Evolutionary conservation across 2,888 invertebrate genomes (phyloP), one percentile per base, ranked within the genome.

Genomic region (Erpobdella octoculata): DNA sequence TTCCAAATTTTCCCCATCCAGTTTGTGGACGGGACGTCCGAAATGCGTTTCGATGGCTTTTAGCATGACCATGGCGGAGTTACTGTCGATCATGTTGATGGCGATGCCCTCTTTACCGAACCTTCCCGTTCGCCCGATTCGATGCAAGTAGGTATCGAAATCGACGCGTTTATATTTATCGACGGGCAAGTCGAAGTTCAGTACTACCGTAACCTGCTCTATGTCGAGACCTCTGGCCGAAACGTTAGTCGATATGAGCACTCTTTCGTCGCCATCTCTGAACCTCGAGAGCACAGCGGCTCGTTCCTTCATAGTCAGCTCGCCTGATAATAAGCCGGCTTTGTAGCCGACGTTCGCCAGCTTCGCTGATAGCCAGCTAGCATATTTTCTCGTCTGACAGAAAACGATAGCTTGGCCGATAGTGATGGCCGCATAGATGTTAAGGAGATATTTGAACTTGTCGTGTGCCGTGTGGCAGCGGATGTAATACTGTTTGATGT

Each of bases 321-420:
- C 96, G 53, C 96, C 96, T 46, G 91, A 91, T 35, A 97, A 85
- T 41, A 96, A 88, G 9, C 92, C 94, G 18, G 96, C 96, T 21
- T 53, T 25, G 84, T 97, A 95, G 0, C 93, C 94, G 84, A 95
- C 94, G 79, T 88, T 87, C 0, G 88, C 88, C 91, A 98, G 91
- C 84, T 91, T 91, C 77, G 89, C 89, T 31, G 93, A 88, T 64
- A 98, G 84, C 92, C 93, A 94, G 73, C 87, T 86, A 1, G 94
- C 94, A 41, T 91, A 91, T 83, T 88, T 89, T 78, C 91, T 88
- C 8, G 94, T 95, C 89, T 90, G 79, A 85, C 97, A 97, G 84
- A 98, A 98, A 80, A 98, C 95, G 80, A 98, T 97, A 3, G 94
- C 93, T 85, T 98, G 96, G 9, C 97, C 97, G 79, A 98, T 91